These are phyloP conservation scores for Melanaphis sacchari DNA, from an alignment of 1,140 invertebrate genomes.

Conservation along the genomic window DNA sequence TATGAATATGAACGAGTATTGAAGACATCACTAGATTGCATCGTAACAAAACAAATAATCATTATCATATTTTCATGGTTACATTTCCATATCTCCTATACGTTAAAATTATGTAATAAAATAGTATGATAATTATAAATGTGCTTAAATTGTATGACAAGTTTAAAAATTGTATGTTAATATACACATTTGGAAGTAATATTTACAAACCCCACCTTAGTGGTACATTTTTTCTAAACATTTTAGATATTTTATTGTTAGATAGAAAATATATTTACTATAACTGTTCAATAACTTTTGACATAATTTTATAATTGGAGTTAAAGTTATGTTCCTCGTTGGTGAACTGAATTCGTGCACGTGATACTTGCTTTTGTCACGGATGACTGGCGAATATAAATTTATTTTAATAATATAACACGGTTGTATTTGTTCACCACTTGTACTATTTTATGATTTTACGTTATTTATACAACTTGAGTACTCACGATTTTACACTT, in stretches of 20 bases:
- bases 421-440: not conserved
- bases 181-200: not conserved
- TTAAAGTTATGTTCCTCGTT: not conserved
- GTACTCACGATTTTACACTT: not conserved
- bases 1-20: not conserved
- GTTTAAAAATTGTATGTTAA: not conserved
- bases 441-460: not conserved
- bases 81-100: not conserved
- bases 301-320: not conserved
- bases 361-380: conserved; percentile 12
- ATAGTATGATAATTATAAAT: not conserved
- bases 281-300: not conserved
- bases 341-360: not conserved
- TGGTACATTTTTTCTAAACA: not conserved
- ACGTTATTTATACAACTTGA: not conserved
- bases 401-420: not conserved
- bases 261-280: not conserved
- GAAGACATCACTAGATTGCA: not conserved
- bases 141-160: not conserved
- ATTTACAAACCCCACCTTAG: not conserved
- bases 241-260: not conserved
- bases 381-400: not conserved
- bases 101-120: not conserved
- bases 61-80: not conserved
- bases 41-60: not conserved